Evolutionary conservation across 1,140 invertebrate genomes (phyloP).

Genomic region (Thaumatotibia leucotreta): DNA sequence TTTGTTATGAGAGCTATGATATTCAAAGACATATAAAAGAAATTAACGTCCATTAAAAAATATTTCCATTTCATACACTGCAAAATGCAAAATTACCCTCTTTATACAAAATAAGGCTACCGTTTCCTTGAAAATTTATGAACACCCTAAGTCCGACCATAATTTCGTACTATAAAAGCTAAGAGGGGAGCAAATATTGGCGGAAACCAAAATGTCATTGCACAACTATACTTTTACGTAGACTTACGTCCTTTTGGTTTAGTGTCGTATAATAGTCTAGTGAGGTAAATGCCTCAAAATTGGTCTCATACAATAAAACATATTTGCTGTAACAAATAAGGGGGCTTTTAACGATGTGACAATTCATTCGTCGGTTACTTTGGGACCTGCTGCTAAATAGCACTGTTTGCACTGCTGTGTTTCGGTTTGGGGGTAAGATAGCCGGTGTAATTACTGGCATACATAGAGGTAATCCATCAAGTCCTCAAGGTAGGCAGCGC

Average conservation of each 20-base stretch:
- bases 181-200: neutral
- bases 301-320: constrained; percentile 36
- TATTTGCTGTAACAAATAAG: constrained; percentile 40
- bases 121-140: neutral
- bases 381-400: no score
- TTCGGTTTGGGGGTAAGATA: no score
- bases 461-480: no score
- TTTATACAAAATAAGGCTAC: constrained; percentile 1
- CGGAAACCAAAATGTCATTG: neutral
- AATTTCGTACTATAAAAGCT: constrained; percentile 7
- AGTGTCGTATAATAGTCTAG: neutral
- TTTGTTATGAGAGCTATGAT: no score
- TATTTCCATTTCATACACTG: neutral
- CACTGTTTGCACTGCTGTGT: no score
- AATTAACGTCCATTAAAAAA: no score
- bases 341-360: constrained; percentile 31
- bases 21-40: no score
- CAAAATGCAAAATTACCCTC: neutral
- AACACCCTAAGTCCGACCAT: constrained; percentile 8
- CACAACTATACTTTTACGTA: neutral
- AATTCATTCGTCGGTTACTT: constrained; percentile 22
- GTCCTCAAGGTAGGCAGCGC: no score
- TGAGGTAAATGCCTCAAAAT: constrained; percentile 30
- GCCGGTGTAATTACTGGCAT: no score
- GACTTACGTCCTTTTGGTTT: neutral